Evolutionary conservation across 2,888 invertebrate genomes (phyloP).

Genomic region (Tenthredo scrophulariae): DNA sequence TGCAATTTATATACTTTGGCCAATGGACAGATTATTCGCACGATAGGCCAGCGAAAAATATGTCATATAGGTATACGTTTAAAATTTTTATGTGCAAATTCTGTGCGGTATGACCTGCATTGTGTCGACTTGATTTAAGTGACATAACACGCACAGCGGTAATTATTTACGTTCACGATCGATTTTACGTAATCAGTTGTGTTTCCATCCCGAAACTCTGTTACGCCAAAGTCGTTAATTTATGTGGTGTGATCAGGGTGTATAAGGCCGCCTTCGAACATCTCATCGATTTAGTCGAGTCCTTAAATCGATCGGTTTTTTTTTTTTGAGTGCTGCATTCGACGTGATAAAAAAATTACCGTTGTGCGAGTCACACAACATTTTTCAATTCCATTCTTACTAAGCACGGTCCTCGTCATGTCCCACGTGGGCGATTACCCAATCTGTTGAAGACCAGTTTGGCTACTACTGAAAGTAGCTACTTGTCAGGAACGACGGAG

Average conservation of each 20-base stretch:
- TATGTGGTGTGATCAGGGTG: not conserved
- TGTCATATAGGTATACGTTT: not conserved
- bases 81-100: not conserved
- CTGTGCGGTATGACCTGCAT: constrained; percentile 13
- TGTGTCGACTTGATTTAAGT: constrained; percentile 1
- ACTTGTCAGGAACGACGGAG: not conserved
- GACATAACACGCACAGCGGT: constrained; percentile 18
- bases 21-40: not conserved
- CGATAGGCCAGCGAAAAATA: not conserved
- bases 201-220: not conserved
- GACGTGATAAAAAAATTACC: not conserved
- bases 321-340: not conserved
- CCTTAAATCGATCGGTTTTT: not conserved
- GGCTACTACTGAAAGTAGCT: constrained; percentile 20
- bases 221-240: constrained; percentile 3
- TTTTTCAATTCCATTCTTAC: constrained; percentile 57
- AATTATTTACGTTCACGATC: constrained; percentile 18
- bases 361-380: not conserved
- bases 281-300: not conserved
- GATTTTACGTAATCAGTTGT: constrained; percentile 11
- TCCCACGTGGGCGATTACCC: constrained; percentile 51
- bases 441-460: constrained; percentile 20
- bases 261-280: not conserved
- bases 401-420: constrained; percentile 61
- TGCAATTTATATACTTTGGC: not conserved